These are phyloP conservation scores for Tillus elongatus DNA, from an alignment of 2,888 invertebrate species.

Conservation along the genomic window DNA sequence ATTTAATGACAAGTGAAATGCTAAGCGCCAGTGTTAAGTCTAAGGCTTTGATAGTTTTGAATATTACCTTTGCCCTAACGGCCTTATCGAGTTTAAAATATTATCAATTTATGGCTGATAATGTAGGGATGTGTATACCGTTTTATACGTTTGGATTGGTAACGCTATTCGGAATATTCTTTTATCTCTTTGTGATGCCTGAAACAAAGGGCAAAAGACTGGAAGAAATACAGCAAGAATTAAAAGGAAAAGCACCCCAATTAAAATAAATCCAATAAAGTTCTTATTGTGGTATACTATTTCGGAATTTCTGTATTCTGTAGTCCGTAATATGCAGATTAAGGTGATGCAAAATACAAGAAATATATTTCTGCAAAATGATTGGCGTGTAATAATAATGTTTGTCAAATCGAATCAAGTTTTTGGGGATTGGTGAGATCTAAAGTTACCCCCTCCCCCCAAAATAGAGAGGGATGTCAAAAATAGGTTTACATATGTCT, in stretches of 20 bases:
- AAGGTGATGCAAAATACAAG: too few species aligned
- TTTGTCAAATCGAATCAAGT: too few species aligned
- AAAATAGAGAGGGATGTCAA: too few species aligned
- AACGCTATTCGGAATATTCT: slow-evolving; percentile 22
- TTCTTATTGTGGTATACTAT: too few species aligned
- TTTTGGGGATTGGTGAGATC: too few species aligned
- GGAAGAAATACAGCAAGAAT: slow-evolving; percentile 32
- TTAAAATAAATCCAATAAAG: too few species aligned
- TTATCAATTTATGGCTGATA: slow-evolving; percentile 29
- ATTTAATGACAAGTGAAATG: slow-evolving; percentile 26
- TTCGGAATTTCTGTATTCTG: too few species aligned
- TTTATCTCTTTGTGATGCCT: slow-evolving; percentile 27
- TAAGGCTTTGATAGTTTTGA: slow-evolving; percentile 28
- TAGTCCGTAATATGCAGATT: too few species aligned
- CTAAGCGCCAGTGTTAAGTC: slow-evolving; percentile 31
- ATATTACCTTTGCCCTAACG: slow-evolving; percentile 27
- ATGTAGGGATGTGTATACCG: slow-evolving; percentile 28
- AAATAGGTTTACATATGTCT: too few species aligned
- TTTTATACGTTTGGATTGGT: slow-evolving; percentile 27
- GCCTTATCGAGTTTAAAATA: slow-evolving; percentile 29
- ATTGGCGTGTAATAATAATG: too few species aligned
- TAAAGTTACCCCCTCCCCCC: too few species aligned
- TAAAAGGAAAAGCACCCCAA: slow-evolving; percentile 25
- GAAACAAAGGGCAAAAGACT: slow-evolving; percentile 36
- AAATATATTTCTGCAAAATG: too few species aligned